Evolutionary conservation across 2,113 vertebrate genomes (phyloP), one percentile per base, ranked within the genome.

Genomic region (Tapirus terrestris): DNA sequence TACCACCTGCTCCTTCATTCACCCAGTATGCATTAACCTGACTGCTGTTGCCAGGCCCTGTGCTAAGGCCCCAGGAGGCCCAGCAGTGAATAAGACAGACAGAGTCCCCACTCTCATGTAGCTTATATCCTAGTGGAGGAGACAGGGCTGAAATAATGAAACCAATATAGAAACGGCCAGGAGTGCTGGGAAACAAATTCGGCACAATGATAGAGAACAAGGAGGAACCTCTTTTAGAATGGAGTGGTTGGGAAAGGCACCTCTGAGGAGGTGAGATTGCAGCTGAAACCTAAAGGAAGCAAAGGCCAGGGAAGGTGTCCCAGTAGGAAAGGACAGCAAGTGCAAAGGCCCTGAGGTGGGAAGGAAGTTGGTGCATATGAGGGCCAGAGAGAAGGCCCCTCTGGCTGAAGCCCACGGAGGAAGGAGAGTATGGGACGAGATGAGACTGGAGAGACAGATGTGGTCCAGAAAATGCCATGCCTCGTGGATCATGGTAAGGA

Each of bases 311-410:
- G 48, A 45, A 86, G 45, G 68, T 67, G 48, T 39, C 60, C 58
- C 27, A 31, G 45, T 2, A 48, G 60, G 77, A 2, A 23, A 76
- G 17, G 43, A 60, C 0, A 91, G 48, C 27, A 25, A 2, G 31
- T 86, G 68, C 83, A 92, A 96, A 96, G 75, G 80, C 53, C 91
- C 96, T 43, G 81, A 1, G 81, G 80, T 61, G 8, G 76, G 51
- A 51, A 56, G 73, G 73, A 31, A 89, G 51, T 21, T 29, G 12
- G 56, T 10, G 1, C 53, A 18, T 31, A 29, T 5, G 8, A 48
- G 10, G 27, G 23, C 18, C 39, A 83, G 45, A 51, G 76, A 13
- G 76, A 53, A 81, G 23, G 45, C 63, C 8, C 3, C 31, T 8
- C 31, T 1, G 77, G 77, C 68, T 14, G 20, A 53, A 65, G 6